Base-by-base conservation (phyloP, 2,888 invertebrate genomes). In the Tromatobia lineatoria region DNA sequence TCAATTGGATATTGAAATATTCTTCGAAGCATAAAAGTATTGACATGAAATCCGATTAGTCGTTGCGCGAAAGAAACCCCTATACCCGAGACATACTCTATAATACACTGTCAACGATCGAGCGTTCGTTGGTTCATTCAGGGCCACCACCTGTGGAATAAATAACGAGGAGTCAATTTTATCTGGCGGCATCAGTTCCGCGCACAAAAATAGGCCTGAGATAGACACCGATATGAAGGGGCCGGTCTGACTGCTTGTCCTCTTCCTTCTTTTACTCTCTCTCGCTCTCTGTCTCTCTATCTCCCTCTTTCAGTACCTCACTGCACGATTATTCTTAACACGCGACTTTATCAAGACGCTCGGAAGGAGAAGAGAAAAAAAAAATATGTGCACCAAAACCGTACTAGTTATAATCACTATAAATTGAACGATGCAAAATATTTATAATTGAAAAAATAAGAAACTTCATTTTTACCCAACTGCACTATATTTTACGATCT, bases 61-160 rank as follows among this genome's bases (percentile, higher is more conserved):
- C 11, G 42, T 25, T 13, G 3, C n/a, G 66, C 25, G 8, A n/a
- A 23, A 25, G 45, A 47, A 47, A 20, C 23, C 18, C 23, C n/a
- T 45, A 47, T 20, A 66, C 10, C 25, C 47, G 23, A 66, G 47
- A 34, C 50, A 64, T 50, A 38, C 20, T 34, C 20, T 64, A 75
- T 20, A 52, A 61, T 38, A 71, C 67, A 50, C 59, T 59, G 74
- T 61, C 69, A 71, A 50, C 66, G 38, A 66, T 57, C 77, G 76
- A 57, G 47, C 59, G 47, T 69, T 83, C 50, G 69, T 71, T 71
- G 54, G 29, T 78, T 76, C 75, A 75, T 80, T 84, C 84, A 84
- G 80, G 84, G 85, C 81, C 85, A 87, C 88, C 89, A 89, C 89
- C 89, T 89, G 89, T 89, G 87, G 89, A 89, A 89, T 89, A 88